phyloP scores from a whole-genome alignment of 2,888 invertebrate species.

The Philhelius pedissequus region DNA sequence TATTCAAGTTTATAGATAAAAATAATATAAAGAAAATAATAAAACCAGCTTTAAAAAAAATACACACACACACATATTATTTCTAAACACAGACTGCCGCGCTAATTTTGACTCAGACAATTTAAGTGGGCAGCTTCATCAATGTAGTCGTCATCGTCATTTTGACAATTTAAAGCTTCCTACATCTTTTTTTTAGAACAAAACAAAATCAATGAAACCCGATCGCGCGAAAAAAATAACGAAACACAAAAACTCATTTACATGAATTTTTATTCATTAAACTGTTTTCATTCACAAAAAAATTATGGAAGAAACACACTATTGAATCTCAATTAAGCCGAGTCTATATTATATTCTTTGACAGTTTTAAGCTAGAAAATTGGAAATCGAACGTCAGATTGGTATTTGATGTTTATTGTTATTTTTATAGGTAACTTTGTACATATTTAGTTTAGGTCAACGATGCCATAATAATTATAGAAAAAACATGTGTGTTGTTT shows the following conservation, averaged over 20 bases:
- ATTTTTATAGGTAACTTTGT: background rate
- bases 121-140: conserved; percentile 38
- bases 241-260: conserved; percentile 30
- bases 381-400: conserved; percentile 20
- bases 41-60: background rate
- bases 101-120: background rate
- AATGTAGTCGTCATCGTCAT: conserved; percentile 50
- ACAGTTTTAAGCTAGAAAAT: conserved; percentile 13
- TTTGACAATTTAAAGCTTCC: conserved; percentile 49
- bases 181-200: conserved; percentile 43
- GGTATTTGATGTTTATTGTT: conserved; percentile 13
- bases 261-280: conserved; percentile 64
- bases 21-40: background rate
- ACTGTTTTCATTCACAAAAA: conserved; percentile 64
- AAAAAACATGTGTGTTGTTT: background rate
- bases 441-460: conserved; percentile 37
- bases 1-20: conserved; percentile 48
- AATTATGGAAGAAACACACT: background rate
- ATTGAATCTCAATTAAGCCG: background rate
- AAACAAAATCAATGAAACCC: conserved; percentile 29
- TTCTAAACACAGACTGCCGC: background rate
- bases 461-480: conserved; percentile 33
- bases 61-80: background rate
- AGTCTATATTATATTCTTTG: background rate
- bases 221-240: conserved; percentile 44